Conservation (phyloP, 2,797 vertebrate genomes). For the Anguilla megastoma region DNA sequence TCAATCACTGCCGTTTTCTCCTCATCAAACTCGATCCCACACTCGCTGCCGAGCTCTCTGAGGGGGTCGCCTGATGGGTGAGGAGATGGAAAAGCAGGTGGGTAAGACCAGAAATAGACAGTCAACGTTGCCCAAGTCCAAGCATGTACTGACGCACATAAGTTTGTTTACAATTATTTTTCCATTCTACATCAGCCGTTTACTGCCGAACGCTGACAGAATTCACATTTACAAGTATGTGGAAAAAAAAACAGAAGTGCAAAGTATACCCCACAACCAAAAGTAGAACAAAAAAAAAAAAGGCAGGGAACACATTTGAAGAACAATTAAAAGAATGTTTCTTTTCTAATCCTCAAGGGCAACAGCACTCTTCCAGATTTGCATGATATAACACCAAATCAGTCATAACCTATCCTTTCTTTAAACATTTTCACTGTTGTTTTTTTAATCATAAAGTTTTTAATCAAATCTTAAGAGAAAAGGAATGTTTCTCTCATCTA, state of each 20-base stretch:
- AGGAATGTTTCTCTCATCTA: neutral
- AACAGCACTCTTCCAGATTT: neutral
- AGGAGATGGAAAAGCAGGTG: neutral
- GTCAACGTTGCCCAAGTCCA: neutral
- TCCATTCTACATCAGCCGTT: neutral
- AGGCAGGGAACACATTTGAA: neutral
- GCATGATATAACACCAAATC: neutral
- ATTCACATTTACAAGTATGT: neutral
- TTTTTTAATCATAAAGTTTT: neutral
- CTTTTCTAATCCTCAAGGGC: neutral
- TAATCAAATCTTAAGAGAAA: neutral
- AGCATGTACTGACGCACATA: neutral
- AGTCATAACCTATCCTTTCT: neutral
- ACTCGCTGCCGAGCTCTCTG: constrained; percentile 95
- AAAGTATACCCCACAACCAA: neutral
- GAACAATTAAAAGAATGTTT: neutral
- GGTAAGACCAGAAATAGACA: neutral
- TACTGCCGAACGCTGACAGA: neutral
- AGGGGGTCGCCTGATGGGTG: constrained; percentile 84
- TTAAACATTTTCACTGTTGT: neutral
- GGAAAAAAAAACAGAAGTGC: neutral
- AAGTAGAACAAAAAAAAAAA: neutral
- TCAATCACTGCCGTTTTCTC: constrained; percentile 95
- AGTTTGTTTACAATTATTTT: neutral
- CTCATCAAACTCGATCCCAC: constrained; percentile 96